A percentile compares a stretch with the other conserved stretches of the same genome.
These are phyloP conservation scores for Oxyteleia sp. DNA, from an alignment of 2,888 invertebrate genomes.

Conservation along the genomic window DNA sequence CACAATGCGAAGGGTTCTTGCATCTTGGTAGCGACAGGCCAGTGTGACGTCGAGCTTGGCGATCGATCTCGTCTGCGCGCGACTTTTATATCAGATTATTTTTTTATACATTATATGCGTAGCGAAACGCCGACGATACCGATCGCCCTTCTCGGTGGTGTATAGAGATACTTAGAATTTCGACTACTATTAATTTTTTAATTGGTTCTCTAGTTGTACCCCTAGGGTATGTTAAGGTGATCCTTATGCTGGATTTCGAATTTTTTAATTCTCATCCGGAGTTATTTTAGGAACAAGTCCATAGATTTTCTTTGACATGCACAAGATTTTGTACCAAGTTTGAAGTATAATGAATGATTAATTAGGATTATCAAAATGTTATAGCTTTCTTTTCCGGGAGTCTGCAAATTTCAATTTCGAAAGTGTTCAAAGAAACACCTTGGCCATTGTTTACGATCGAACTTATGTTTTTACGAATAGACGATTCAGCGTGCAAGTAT, in stretches of 20 bases:
- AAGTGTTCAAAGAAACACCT: slow-evolving; percentile 1
- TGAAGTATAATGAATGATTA: not conserved
- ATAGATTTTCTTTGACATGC: not conserved
- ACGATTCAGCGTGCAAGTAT: slow-evolving; percentile 42
- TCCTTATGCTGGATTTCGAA: not conserved
- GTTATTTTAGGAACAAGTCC: not conserved
- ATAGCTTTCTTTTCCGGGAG: too few relatives aligned
- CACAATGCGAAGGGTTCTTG: slow-evolving; percentile 36
- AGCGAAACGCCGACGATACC: slow-evolving; percentile 1
- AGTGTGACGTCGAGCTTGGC: slow-evolving; percentile 28
- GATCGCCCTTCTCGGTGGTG: slow-evolving; percentile 40
- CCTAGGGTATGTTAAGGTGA: not conserved
- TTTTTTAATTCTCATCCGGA: not conserved
- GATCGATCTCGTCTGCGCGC: slow-evolving; percentile 23
- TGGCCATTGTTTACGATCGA: not conserved
- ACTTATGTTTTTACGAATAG: slow-evolving; percentile 16
- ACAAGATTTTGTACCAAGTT: not conserved
- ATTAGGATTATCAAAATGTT: too few relatives aligned
- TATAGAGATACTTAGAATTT: slow-evolving; percentile 61
- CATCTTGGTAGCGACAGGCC: slow-evolving; percentile 64
- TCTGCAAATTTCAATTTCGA: slow-evolving; percentile 26
- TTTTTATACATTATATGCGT: slow-evolving; percentile 27
- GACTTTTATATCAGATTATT: slow-evolving; percentile 20
- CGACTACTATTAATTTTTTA: slow-evolving; percentile 36
- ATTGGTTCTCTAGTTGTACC: slow-evolving; percentile 21